These are phyloP conservation scores for Neogobius melanostomus DNA, from an alignment of 2,113 vertebrate genomes.

Conservation along the genomic window DNA sequence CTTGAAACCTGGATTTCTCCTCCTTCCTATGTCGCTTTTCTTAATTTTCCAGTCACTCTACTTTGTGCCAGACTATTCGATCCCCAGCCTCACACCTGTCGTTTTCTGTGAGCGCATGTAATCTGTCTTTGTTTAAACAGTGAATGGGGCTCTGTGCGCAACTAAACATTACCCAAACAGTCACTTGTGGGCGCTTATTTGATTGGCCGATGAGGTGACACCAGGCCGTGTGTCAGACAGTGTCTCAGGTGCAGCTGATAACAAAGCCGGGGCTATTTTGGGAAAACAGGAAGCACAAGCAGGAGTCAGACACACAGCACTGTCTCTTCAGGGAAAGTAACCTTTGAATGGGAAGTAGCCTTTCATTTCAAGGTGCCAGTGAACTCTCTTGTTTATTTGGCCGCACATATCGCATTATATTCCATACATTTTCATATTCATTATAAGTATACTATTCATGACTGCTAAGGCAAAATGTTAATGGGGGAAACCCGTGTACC, in stretches of 20 bases:
- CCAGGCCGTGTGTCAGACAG: constrained; percentile 22
- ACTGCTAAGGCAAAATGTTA: too few relatives aligned
- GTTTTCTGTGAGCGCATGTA: constrained; percentile 24
- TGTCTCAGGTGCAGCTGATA: constrained; percentile 52
- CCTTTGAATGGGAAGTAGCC: constrained; percentile 11
- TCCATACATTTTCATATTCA: too few relatives aligned
- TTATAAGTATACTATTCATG: too few relatives aligned
- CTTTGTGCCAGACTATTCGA: constrained; percentile 6
- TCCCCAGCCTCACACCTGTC: constrained; percentile 44
- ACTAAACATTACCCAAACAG: constrained; percentile 50
- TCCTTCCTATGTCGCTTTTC: too few relatives aligned
- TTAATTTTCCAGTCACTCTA: background rate
- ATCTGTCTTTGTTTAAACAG: constrained; percentile 54
- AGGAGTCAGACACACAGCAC: constrained; percentile 33
- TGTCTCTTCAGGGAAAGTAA: constrained; percentile 10
- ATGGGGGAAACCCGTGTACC: too few relatives aligned
- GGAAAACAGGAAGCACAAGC: constrained; percentile 19
- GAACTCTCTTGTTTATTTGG: background rate
- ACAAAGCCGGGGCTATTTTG: constrained; percentile 34
- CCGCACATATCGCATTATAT: too few relatives aligned
- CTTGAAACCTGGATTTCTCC: too few relatives aligned
- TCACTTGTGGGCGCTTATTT: constrained; percentile 33
- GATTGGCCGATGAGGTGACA: constrained; percentile 50
- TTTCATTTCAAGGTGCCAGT: background rate
- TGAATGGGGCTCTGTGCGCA: constrained; percentile 30